Conservation (phyloP, 2,888 invertebrate genomes). For the Pollenia labialis region DNA sequence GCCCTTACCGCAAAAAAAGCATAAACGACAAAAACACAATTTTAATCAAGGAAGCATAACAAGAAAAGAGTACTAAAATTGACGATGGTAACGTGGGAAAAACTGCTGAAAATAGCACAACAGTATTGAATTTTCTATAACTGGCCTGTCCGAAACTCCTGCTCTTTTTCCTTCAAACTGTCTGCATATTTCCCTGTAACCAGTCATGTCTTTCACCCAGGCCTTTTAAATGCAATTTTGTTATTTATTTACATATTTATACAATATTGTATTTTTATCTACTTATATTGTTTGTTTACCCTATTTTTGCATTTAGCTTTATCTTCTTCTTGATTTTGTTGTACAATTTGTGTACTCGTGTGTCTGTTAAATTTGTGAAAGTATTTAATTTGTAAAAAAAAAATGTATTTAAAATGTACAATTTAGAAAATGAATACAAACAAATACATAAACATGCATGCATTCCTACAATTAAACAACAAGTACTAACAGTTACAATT, state of each 20-base stretch:
- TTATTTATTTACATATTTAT: conserved; percentile 6
- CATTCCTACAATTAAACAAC: conserved; percentile 16
- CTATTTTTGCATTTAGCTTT: neutral
- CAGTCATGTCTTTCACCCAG: neutral
- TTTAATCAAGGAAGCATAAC: no score
- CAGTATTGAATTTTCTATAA: neutral
- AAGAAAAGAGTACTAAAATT: no score
- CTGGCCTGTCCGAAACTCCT: neutral
- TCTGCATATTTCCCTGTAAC: neutral
- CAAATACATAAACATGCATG: neutral
- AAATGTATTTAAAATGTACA: conserved; percentile 30
- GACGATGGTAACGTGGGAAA: no score
- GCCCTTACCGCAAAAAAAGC: no score
- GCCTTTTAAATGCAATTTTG: neutral
- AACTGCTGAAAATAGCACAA: no score
- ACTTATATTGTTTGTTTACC: conserved; percentile 30
- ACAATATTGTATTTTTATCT: conserved; percentile 1
- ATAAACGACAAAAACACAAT: no score
- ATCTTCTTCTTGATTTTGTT: conserved; percentile 1
- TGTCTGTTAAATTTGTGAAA: conserved; percentile 39
- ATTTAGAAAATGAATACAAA: conserved; percentile 22
- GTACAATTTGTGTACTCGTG: neutral
- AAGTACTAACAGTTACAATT: neutral
- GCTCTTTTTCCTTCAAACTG: neutral
- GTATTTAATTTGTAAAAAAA: conserved; percentile 58